Percentiles rank a stretch among this genome's conserved stretches.
Conservation (phyloP, 2,888 invertebrate species). For the Drosophila suboccidentalis region DNA sequence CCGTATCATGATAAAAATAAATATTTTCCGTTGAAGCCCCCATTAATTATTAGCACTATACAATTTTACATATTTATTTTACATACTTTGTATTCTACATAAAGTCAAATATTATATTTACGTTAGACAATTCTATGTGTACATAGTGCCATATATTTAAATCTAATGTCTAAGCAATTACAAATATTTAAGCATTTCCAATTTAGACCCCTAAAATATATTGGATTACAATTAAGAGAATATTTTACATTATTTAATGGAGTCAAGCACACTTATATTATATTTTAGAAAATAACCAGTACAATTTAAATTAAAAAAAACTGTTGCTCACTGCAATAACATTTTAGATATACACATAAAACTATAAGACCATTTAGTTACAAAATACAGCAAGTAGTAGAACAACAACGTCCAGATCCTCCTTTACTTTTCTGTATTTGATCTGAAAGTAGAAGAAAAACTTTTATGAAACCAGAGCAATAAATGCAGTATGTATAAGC, state of each 20-base stretch:
- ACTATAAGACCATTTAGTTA: constrained; percentile 87
- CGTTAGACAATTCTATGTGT: neutral
- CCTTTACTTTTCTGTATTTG: constrained; percentile 98
- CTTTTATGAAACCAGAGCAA: no score
- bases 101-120: neutral
- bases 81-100: constrained; percentile 1
- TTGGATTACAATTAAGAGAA: constrained; percentile 7
- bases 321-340: constrained; percentile 6
- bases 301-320: constrained; percentile 5
- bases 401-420: constrained; percentile 97
- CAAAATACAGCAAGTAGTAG: constrained; percentile 96
- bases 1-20: no score
- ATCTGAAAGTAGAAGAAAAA: constrained; percentile 87
- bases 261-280: constrained; percentile 14
- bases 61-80: constrained; percentile 1
- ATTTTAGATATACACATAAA: constrained; percentile 36
- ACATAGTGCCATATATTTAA: constrained; percentile 1
- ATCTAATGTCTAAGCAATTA: constrained; percentile 8
- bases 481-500: no score
- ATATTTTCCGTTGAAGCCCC: no score
- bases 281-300: constrained; percentile 1
- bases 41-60: neutral
- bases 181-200: constrained; percentile 12
- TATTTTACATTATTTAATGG: constrained; percentile 14
- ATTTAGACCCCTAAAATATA: constrained; percentile 4